Base-by-base conservation (phyloP, 30 jellyfish, hydroid and myxozoan species). In the Aurelia coerulea region DNA sequence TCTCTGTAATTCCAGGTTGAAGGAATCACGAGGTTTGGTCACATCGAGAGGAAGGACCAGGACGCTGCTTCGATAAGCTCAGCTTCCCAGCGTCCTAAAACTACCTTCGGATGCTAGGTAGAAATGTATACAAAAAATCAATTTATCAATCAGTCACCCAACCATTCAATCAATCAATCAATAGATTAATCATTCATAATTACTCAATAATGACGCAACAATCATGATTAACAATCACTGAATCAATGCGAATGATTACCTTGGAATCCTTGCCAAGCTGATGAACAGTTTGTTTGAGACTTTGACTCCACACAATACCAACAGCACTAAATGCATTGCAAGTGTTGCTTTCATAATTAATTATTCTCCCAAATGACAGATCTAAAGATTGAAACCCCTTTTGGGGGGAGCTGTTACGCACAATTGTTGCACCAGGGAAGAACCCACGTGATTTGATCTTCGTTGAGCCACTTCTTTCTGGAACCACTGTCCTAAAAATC, bases 401-500 rank as follows among this genome's bases (percentile, higher is more conserved):
- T 5, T 68, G 84, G 23, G 56, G 70, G 5, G 56, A 66, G 7
- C 52, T 76, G 32, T 76, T 58, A 31, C 86, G 59, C 19, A 52
- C 86, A 5, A 76, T 73, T 62, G 86, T 76, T 58, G 86, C 86
- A 18, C 86, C 86, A 9, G 86, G 86, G 41, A 76, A 76, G 13
- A 76, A 73, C 14, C 86, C 86, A 9, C 34, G 59, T 52, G 86
- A 10, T 15, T 51, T 33, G 37, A 76, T 58, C 41, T 76, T 54
- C 59, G 15, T 54, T 32, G 86, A 76, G 62, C 58, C 34, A 31
- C 32, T 76, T 76, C 86, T 76, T 6, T 63, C 62, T 17, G 86
- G 75, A 31, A 76, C 63, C 70, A 10, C 62, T 16, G 33, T 63
- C 86, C 86, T 76, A 19, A 58, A 76, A 32, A 23, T 16, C 34